Conservation (phyloP, 2,113 vertebrate genomes). For the Pterocles burchelli region DNA sequence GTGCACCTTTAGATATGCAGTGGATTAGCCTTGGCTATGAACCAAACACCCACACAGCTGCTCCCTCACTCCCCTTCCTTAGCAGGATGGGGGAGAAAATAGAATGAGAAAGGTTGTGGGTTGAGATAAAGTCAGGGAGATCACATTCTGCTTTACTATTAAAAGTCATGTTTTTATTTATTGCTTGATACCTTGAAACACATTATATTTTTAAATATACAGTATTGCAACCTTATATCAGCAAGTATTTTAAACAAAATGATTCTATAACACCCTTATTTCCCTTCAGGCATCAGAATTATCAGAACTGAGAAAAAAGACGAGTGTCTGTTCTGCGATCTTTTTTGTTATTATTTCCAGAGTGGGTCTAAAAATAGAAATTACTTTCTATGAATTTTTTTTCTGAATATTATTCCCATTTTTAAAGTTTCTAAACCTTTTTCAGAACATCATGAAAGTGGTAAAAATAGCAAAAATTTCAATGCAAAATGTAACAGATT, state of each 20-base stretch:
- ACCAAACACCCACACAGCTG: neutral
- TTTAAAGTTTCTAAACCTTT: neutral
- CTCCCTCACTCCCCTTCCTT: neutral
- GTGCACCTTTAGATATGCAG: neutral
- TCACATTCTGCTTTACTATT: neutral
- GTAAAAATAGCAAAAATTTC: conserved; percentile 6
- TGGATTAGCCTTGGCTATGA: neutral
- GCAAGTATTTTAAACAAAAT: neutral
- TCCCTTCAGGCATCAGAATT: neutral
- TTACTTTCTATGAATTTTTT: neutral
- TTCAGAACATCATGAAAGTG: neutral
- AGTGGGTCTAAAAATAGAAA: conserved; percentile 1
- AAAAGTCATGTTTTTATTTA: neutral
- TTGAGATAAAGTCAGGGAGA: neutral
- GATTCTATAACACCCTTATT: neutral
- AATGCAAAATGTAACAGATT: neutral
- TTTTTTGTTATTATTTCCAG: conserved; percentile 6
- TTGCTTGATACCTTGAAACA: neutral
- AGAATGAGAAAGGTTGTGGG: neutral
- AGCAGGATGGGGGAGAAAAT: neutral
- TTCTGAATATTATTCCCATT: neutral
- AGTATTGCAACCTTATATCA: neutral
- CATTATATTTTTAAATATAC: neutral
- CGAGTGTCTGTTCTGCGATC: neutral
- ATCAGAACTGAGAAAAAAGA: neutral